A percentile compares a stretch with the other conserved stretches of the same genome.
Evolutionary conservation across 1,140 invertebrate species (phyloP).

Genomic region (Himalopsyche phryganea): DNA sequence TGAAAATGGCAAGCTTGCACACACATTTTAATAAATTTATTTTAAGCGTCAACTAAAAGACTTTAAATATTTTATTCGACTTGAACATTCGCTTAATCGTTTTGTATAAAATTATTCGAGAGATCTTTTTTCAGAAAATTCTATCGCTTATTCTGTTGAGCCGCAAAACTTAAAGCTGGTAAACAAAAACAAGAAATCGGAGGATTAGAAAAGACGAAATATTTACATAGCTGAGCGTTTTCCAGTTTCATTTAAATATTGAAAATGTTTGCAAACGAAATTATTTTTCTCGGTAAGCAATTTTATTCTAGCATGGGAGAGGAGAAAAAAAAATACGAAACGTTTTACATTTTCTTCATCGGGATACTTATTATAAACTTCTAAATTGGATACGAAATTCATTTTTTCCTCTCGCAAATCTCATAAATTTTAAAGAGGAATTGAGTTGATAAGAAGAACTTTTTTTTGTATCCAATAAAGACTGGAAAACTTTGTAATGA

Average conservation of each 20-base stretch:
- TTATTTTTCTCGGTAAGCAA: constrained; percentile 1
- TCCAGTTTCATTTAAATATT: background rate
- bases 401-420: constrained; percentile 28
- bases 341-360: constrained; percentile 23
- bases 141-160: too few species aligned
- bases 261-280: background rate
- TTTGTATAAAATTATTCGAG: too few species aligned
- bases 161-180: too few species aligned
- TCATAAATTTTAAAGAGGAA: constrained; percentile 31
- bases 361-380: constrained; percentile 32
- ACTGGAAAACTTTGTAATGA: constrained; percentile 24
- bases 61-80: too few species aligned
- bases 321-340: constrained; percentile 4
- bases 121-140: too few species aligned
- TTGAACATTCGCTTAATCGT: too few species aligned
- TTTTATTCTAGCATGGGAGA: background rate
- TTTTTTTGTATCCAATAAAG: constrained; percentile 32
- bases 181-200: too few species aligned
- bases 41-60: too few species aligned
- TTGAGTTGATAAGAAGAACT: constrained; percentile 28
- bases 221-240: too few species aligned
- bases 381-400: constrained; percentile 31
- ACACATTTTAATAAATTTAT: too few species aligned
- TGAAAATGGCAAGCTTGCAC: too few species aligned
- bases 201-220: too few species aligned